A percentile compares a stretch with the other conserved stretches of the same genome.
Evolutionary conservation across 2,113 vertebrate genomes (phyloP).

Genomic region (Menura novaehollandiae): DNA sequence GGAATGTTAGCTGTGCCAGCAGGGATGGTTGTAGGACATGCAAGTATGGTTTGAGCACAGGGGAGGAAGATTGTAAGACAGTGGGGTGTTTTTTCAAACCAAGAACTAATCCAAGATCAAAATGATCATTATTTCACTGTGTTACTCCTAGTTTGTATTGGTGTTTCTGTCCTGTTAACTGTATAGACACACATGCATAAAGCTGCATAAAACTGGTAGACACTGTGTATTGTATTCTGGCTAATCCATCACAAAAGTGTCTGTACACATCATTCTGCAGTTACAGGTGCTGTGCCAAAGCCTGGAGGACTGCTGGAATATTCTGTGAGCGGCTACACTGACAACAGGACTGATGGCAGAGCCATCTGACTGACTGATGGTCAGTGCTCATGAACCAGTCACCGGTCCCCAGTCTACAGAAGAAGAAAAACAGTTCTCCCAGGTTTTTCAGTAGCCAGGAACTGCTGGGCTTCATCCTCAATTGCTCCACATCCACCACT

Average conservation of each 20-base stretch:
- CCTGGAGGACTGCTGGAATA: not conserved
- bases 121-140: not conserved
- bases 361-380: not conserved
- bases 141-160: not conserved
- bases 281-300: not conserved
- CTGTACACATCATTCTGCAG: fast-evolving
- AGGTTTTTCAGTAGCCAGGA: not conserved
- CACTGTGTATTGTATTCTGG: not conserved
- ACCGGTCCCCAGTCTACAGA: not conserved
- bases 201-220: not conserved
- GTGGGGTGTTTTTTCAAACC: not conserved
- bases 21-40: not conserved
- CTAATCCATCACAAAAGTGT: not conserved
- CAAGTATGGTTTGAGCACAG: not conserved
- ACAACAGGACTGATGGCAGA: not conserved
- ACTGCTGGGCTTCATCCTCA: not conserved
- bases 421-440: not conserved
- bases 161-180: not conserved
- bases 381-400: not conserved
- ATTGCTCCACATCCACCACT: fast-evolving
- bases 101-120: not conserved
- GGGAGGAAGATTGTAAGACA: not conserved
- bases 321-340: not conserved
- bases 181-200: fast-evolving
- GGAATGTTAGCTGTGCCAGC: not conserved